Base-by-base conservation (phyloP, 2,797 vertebrate genomes). In the Loriculus beryllinus region DNA sequence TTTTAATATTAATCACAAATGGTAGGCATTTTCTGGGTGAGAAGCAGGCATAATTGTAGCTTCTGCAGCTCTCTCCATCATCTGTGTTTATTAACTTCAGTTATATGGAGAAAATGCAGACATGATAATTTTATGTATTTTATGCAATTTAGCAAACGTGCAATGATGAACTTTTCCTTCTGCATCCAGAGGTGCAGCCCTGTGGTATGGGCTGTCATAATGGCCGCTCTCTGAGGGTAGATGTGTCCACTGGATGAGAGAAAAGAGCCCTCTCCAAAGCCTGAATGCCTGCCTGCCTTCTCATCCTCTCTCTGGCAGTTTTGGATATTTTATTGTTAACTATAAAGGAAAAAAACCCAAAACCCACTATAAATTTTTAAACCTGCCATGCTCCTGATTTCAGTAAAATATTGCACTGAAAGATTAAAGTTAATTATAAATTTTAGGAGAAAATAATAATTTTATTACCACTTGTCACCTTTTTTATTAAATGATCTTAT, bases 181-280 rank as follows among this genome's bases (percentile, higher is more conserved):
- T 19, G 23, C 0, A 2, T 0, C 4, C 39, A 17, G 7, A 25
- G 56, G 12, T 12, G 43, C 21, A 3, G 42, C 60, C 23, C 65
- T 6, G 6, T 0, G 6, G 35, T 10, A 31, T 3, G 3, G 6
- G 40, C 54, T 3, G 2, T 10, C 13, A 9, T n/a, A 37, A 29
- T 4, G 3, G 0, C 35, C 42, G 65, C 5, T 10, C 37, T 60
- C 49, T 7, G 22, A 17, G 42, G 52, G 35, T 14, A n/a, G 5
- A 6, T 0, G 2, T 5, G 15, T 4, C 19, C 6, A 2, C 9
- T 3, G 26, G 9, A 10, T 0, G 2, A 13, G 23, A 29, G 18
- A 35, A 31, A 14, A 17, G 40, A 60, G 4, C 56, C 28, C 14
- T 10, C 69, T 22, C 45, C 1, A 4, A 3, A 35, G 12, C 16